Base-by-base conservation (phyloP, 2,888 invertebrate genomes). In the Hypena proboscidalis region DNA sequence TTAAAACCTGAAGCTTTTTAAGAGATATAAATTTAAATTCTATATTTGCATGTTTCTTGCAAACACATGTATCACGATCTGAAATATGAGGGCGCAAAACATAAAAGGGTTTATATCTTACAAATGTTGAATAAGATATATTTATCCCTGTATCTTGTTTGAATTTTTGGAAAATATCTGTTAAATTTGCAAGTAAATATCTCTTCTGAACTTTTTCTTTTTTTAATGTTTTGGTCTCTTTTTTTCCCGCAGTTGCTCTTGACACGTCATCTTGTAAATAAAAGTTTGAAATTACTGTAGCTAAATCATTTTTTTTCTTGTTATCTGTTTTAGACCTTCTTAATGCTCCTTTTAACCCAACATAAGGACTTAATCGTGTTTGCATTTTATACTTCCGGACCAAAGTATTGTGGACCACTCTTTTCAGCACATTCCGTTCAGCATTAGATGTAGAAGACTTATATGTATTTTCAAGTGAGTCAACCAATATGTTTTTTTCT, bases 101-200 rank as follows among this genome's bases (percentile, higher is more conserved):
- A 38, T 32, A 37, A 37, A 44, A 44, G 2, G 37, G 33, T 3
- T 23, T 37, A 29, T 38, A 1, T 33, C 27, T 37, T 17, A 32
- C 3, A 34, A 44, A 44, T 13, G 38, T 38, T 1, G 38, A 25
- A 11, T 34, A 38, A 8, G 33, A 44, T 1, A 38, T 1, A 14
- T 22, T 37, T 17, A 27, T 29, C 22, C 33, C 33, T 8, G 25
- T 31, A 9, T 44, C 32, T 26, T 20, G 4, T 32, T 32, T 31
- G 17, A 32, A 37, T 10, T 43, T 43, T 0, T 17, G 19, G 6
- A 25, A 11, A n/a, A 35, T 14, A 20, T 30, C 20, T 2, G 19
- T 30, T 14, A 42, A 14, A 5, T 8, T 31, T 5, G 13, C 30
- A 9, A 42, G 35, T 7, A 36, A 4, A 15, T 35, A 42, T 19